phyloP scores from a whole-genome alignment of 2,113 vertebrate species.

The Prietella phreatophila region DNA sequence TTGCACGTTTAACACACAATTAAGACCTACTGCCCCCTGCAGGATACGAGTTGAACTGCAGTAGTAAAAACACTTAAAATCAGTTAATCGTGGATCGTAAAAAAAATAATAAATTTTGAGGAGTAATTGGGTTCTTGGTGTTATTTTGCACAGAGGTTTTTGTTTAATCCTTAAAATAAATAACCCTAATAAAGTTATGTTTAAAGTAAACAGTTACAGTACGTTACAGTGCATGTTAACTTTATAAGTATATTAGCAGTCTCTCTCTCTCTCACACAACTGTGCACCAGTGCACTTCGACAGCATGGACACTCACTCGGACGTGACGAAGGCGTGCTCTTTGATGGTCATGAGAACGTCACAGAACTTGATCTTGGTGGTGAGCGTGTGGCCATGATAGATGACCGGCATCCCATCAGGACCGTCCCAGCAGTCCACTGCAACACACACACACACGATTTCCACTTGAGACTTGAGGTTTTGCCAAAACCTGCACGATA shows the following conservation, averaged over 20 bases:
- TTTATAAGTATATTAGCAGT: background rate
- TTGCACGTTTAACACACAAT: background rate
- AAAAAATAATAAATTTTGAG: background rate
- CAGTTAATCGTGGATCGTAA: background rate
- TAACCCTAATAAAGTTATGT: no score
- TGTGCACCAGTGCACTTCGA: background rate
- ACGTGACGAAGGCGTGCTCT: constrained; percentile 95
- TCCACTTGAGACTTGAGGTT: background rate
- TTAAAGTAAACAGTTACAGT: background rate
- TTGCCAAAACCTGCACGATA: no score
- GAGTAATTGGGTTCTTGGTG: background rate
- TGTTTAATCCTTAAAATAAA: no score
- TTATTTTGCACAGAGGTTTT: no score
- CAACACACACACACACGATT: constrained; percentile 52
- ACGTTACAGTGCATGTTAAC: background rate
- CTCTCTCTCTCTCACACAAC: background rate
- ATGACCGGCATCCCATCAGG: constrained; percentile 97
- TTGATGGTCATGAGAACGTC: constrained; percentile 95
- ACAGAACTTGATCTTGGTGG: constrained; percentile 96
- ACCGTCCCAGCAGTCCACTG: constrained; percentile 99
- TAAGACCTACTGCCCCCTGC: background rate
- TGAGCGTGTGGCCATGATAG: constrained; percentile 97
- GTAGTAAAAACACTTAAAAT: no score
- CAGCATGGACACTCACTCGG: constrained; percentile 81
- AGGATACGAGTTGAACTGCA: background rate